Conservation (phyloP, 2,888 invertebrate genomes). For the Drosophila kambysellisi region DNA sequence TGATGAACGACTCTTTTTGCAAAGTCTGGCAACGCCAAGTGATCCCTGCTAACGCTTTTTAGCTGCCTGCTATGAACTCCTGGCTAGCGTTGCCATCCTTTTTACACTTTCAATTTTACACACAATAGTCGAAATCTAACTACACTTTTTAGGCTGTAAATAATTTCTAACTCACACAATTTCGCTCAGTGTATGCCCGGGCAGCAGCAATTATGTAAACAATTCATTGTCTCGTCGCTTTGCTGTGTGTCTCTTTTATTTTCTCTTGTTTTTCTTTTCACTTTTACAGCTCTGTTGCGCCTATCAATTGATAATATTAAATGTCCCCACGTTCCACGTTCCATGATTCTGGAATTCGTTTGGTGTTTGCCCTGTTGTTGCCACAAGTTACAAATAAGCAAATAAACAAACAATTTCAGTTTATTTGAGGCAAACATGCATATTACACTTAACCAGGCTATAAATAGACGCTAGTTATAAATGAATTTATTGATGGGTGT, state of each 20-base stretch:
- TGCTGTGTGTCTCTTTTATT: background rate
- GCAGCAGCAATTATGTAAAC: constrained; percentile 35
- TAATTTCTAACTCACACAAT: background rate
- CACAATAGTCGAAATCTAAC: background rate
- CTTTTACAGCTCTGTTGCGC: constrained; percentile 11
- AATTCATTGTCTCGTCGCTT: constrained; percentile 26
- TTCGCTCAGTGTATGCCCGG: constrained; percentile 16
- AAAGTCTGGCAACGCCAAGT: background rate
- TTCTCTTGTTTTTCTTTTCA: background rate
- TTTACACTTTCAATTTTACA: background rate
- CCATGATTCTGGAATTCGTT: constrained; percentile 15
- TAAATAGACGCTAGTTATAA: constrained; percentile 2
- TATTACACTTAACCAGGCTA: constrained; percentile 9
- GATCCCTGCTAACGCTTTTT: background rate
- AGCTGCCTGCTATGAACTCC: background rate
- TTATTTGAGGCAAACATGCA: constrained; percentile 44
- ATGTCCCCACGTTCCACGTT: constrained; percentile 32
- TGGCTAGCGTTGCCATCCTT: background rate
- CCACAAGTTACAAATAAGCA: constrained; percentile 37
- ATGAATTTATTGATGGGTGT: background rate
- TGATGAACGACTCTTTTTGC: background rate
- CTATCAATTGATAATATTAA: constrained; percentile 53
- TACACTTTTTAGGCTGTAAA: background rate
- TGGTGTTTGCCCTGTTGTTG: constrained; percentile 28
- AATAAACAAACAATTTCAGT: constrained; percentile 23